Evolutionary conservation across 2,797 vertebrate genomes (phyloP).

Genomic region (Neopelma chrysocephalum): DNA sequence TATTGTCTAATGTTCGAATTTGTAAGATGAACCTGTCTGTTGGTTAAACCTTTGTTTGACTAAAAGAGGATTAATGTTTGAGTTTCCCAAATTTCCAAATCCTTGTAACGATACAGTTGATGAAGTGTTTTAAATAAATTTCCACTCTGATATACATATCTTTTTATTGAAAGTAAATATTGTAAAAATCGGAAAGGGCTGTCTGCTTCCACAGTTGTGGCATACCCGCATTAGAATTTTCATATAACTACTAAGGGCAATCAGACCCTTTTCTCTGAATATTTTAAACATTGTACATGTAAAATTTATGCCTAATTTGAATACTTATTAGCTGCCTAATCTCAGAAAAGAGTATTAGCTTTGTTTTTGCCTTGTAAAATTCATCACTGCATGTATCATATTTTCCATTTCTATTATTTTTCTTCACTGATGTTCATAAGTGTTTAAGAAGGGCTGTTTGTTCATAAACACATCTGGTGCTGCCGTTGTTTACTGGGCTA

Average conservation of each 20-base stretch:
- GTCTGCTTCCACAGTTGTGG: slow-evolving; percentile 74
- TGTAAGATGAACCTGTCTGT: slow-evolving; percentile 64
- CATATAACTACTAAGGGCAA: slow-evolving; percentile 94
- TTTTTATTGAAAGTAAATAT: slow-evolving; percentile 70
- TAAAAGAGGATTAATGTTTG: slow-evolving; percentile 60
- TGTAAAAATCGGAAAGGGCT: slow-evolving; percentile 63
- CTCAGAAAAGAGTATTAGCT: slow-evolving; percentile 88
- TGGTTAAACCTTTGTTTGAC: slow-evolving; percentile 62
- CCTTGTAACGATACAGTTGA: slow-evolving; percentile 53
- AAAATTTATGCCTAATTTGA: slow-evolving; percentile 99
- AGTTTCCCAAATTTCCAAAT: slow-evolving; percentile 51
- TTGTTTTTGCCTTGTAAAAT: slow-evolving; percentile 91
- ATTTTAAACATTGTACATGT: slow-evolving; percentile 99
- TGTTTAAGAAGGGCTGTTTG: slow-evolving; percentile 82
- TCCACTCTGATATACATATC: slow-evolving; percentile 27
- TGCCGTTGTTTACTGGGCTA: slow-evolving; percentile 82
- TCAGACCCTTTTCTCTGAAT: slow-evolving; percentile 97
- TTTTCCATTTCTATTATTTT: slow-evolving; percentile 79
- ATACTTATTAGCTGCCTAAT: slow-evolving; percentile 98
- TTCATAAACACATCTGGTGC: slow-evolving; percentile 83
- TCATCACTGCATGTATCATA: slow-evolving; percentile 85
- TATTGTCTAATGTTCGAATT: slow-evolving; percentile 57
- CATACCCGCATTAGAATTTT: slow-evolving; percentile 89
- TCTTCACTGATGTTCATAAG: slow-evolving; percentile 69
- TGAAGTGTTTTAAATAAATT: slow-evolving; percentile 68